These are phyloP conservation scores for Cheilosia variabilis DNA, from an alignment of 2,888 invertebrate genomes.

Conservation along the genomic window DNA sequence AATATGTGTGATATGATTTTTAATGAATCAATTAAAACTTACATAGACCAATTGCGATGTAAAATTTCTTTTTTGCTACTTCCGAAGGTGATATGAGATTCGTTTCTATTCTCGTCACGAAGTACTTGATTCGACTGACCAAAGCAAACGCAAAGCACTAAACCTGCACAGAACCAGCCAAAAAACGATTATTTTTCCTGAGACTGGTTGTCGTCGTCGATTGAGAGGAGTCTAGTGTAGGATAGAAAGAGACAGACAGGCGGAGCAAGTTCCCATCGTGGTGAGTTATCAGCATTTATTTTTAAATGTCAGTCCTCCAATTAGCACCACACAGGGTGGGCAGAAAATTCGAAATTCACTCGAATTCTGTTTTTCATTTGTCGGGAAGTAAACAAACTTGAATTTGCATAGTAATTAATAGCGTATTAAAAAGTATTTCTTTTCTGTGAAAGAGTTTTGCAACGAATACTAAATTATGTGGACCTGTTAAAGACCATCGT, in stretches of 20 bases:
- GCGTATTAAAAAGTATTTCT: no score
- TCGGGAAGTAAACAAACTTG: no score
- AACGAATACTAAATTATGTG: no score
- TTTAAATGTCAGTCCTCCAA: slow-evolving; percentile 7
- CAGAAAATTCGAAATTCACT: no score
- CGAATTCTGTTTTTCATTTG: no score
- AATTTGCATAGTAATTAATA: no score
- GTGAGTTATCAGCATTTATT: slow-evolving; percentile 9
- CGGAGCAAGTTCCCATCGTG: neutral
- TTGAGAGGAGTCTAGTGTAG: slow-evolving; percentile 38
- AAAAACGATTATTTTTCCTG: slow-evolving; percentile 4
- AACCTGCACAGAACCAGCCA: slow-evolving; percentile 16
- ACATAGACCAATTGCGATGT: slow-evolving; percentile 43
- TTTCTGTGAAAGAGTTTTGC: no score
- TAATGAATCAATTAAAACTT: slow-evolving; percentile 57
- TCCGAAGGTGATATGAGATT: slow-evolving; percentile 7
- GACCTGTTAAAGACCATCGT: no score
- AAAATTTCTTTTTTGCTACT: slow-evolving; percentile 8
- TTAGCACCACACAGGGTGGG: slow-evolving; percentile 21
- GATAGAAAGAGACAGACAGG: slow-evolving; percentile 16
- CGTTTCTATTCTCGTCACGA: slow-evolving; percentile 31
- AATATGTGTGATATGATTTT: slow-evolving; percentile 27
- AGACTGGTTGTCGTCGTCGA: slow-evolving; percentile 17
- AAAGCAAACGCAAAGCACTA: slow-evolving; percentile 3
- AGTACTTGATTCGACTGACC: slow-evolving; percentile 49